Base-by-base conservation (phyloP, 2,888 invertebrate genomes). In the Acleris literana region DNA sequence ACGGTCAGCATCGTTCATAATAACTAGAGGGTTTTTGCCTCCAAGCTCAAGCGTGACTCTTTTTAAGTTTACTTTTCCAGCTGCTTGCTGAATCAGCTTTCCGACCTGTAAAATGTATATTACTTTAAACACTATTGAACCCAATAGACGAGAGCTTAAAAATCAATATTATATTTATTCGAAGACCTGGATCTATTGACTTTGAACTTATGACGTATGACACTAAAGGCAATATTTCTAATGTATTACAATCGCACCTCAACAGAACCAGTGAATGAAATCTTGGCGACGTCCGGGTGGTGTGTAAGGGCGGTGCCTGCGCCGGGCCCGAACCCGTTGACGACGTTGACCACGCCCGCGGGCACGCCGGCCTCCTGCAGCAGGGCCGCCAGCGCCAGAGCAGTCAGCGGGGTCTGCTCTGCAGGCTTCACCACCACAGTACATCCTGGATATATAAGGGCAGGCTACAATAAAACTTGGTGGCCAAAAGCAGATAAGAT, bases 371-470 rank as follows among this genome's bases (percentile, higher is more conserved):
- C 98, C 90, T 98, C 96, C 73, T 94, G 95, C n/a, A 94, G 85
- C 64, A 99, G 88, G 63, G 97, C 94, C 0, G 97, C 98, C 3
- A 97, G 87, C 74, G 96, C 97, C 20, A 98, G 89, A 0, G 98
- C 97, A 0, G 98, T 97, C 55, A 99, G 88, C 0, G 97, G 97
- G 0, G 98, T 99, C 86, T 98, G 98, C 84, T 99, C 98, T 0
- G 99, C 98, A 0, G 98, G 97, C 86, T 99, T 99, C 72, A 98
- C 93, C 0, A 98, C 94, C 18, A 97, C 94, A 0, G 96, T 97
- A 79, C 97, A 95, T 74, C 96, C 96, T 89, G 29, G 7, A 65
- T 53, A 58, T 9, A 29, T 13, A 52, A 5, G 16, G 11, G 6
- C 5, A n/a, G 29, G 29, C 29, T 29, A 9, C 29, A 29, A 29